These are phyloP conservation scores for Drosophila anomalata DNA, from an alignment of 2,888 invertebrate species.

Conservation along the genomic window DNA sequence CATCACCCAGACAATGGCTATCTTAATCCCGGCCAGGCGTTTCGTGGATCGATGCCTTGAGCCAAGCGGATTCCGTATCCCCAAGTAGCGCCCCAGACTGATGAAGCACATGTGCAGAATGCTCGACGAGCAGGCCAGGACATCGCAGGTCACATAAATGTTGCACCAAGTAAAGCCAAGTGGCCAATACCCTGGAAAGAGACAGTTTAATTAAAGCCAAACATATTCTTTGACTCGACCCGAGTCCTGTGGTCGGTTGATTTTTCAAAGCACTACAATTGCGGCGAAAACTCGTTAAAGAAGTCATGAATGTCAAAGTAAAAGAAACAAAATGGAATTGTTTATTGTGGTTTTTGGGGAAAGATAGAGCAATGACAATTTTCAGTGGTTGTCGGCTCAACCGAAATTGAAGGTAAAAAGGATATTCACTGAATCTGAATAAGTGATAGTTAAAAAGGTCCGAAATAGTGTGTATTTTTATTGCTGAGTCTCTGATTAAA, in stretches of 20 bases:
- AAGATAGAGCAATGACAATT: background rate
- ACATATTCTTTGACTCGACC: constrained; percentile 22
- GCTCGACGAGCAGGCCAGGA: constrained; percentile 96
- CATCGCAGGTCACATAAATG: constrained; percentile 97
- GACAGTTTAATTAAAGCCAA: constrained; percentile 6
- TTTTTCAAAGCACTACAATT: constrained; percentile 24
- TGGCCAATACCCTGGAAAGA: constrained; percentile 93
- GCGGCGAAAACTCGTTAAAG: constrained; percentile 4
- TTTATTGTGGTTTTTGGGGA: constrained; percentile 37
- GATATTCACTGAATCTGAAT: background rate
- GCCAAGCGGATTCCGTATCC: constrained; percentile 94
- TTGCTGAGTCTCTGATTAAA: background rate
- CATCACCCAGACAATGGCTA: constrained; percentile 95
- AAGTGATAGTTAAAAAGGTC: background rate
- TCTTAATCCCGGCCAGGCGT: constrained; percentile 92
- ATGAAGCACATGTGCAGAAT: constrained; percentile 98
- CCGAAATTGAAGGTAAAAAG: background rate
- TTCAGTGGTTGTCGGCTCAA: background rate
- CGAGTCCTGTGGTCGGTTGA: constrained; percentile 53
- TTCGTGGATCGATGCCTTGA: constrained; percentile 93
- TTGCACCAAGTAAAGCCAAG: constrained; percentile 96
- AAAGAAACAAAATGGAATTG: constrained; percentile 39
- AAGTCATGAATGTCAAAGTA: constrained; percentile 12
- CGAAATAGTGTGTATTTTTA: too few species aligned
- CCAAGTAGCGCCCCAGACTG: constrained; percentile 93